Percentiles rank a stretch among this genome's conserved stretches.
Evolutionary conservation across 2,797 vertebrate genomes (phyloP).

Genomic region (Danio kyathit): DNA sequence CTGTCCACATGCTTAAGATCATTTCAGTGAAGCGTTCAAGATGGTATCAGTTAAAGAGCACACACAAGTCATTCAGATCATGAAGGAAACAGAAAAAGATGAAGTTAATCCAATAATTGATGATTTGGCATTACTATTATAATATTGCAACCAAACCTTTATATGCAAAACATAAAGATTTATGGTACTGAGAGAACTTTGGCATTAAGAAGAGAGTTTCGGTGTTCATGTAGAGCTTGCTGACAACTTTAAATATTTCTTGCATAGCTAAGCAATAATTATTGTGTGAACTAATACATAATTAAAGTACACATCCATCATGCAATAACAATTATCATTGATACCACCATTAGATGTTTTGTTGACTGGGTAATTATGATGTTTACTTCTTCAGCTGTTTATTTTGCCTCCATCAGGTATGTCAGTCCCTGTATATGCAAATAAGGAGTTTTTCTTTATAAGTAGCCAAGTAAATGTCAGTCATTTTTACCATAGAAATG

Average conservation of each 20-base stretch:
- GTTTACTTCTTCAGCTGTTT: background rate
- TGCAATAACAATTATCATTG: no score
- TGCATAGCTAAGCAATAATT: background rate
- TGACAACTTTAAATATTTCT: background rate
- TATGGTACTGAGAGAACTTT: background rate
- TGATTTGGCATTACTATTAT: background rate
- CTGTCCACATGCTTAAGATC: background rate
- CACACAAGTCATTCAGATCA: background rate
- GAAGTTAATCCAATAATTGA: background rate
- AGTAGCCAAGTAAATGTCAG: no score
- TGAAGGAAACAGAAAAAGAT: background rate
- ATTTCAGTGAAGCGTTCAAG: background rate
- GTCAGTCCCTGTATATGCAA: no score
- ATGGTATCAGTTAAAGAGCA: background rate
- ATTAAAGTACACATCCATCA: background rate
- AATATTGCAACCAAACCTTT: background rate
- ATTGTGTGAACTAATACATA: background rate
- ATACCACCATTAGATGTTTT: background rate
- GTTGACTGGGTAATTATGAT: background rate
- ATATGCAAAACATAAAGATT: background rate
- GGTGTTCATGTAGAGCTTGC: background rate
- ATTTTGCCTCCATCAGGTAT: background rate
- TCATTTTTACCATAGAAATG: background rate
- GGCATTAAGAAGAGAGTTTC: background rate
- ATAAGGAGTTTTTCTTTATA: no score